Conservation (phyloP, 30 jellyfish, hydroid and myxozoan genomes). For the Pseudorhiza aurosa region DNA sequence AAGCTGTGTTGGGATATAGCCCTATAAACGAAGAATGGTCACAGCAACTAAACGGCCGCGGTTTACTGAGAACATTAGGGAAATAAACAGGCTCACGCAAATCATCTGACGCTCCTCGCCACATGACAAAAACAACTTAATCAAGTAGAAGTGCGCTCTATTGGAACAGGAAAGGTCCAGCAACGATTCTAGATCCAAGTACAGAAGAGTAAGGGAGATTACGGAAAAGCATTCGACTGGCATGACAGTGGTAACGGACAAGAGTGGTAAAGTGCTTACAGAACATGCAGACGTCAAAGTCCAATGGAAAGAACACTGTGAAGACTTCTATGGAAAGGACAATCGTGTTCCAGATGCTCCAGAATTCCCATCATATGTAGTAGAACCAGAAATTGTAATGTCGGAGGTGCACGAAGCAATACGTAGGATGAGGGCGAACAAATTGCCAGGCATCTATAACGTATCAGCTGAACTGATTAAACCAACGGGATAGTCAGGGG, state of each 20-base stretch:
- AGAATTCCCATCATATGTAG: neutral
- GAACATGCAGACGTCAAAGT: conserved; percentile 5
- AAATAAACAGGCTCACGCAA: no score
- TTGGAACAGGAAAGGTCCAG: neutral
- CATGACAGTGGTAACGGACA: neutral
- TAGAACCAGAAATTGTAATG: neutral
- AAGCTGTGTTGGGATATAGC: no score
- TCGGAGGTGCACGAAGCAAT: neutral
- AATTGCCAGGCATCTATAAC: conserved; percentile 28
- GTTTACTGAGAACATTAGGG: no score
- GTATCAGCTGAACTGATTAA: conserved; percentile 5
- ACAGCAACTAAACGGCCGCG: no score
- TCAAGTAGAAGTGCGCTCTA: conserved; percentile 9
- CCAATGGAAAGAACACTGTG: conserved; percentile 11
- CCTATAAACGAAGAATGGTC: no score
- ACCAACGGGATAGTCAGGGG: conserved; percentile 20
- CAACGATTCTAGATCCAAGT: neutral
- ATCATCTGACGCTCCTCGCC: no score
- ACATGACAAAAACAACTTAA: neutral
- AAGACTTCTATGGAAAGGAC: neutral
- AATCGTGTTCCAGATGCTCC: neutral
- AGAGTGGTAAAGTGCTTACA: conserved; percentile 3
- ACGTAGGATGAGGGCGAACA: neutral
- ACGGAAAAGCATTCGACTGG: conserved; percentile 7
- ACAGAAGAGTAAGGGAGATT: neutral